Evolutionary conservation across 2,797 vertebrate genomes (phyloP).

Genomic region (Botia kubotai): DNA sequence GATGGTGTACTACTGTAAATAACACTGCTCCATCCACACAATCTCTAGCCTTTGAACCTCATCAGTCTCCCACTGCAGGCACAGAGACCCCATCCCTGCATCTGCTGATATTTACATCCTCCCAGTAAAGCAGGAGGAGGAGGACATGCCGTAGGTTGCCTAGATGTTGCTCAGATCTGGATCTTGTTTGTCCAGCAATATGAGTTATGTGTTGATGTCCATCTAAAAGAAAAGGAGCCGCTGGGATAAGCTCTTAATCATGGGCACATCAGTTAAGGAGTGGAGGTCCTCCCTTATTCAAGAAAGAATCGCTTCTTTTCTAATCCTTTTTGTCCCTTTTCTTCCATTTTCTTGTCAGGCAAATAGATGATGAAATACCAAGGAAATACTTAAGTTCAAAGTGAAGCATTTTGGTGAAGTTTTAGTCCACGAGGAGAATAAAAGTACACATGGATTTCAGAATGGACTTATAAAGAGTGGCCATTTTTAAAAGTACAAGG

Average conservation of each 20-base stretch:
- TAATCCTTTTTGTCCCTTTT: slow-evolving; percentile 9
- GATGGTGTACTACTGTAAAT: slow-evolving; percentile 54
- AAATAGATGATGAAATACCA: slow-evolving; percentile 33
- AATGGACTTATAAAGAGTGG: too few relatives aligned
- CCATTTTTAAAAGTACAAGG: too few relatives aligned
- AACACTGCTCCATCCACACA: slow-evolving; percentile 43
- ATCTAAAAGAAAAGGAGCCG: slow-evolving; percentile 4
- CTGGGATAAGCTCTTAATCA: slow-evolving; percentile 36
- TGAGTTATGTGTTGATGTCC: slow-evolving; percentile 40
- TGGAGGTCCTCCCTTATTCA: slow-evolving; percentile 23
- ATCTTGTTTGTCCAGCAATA: slow-evolving; percentile 36
- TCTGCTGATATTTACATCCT: slow-evolving; percentile 29
- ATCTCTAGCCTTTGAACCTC: slow-evolving; percentile 45
- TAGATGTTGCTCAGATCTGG: slow-evolving; percentile 23
- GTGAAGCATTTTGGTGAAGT: too few relatives aligned
- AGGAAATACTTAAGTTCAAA: slow-evolving; percentile 25
- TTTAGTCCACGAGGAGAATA: too few relatives aligned
- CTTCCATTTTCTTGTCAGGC: neutral
- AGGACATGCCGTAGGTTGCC: slow-evolving; percentile 41
- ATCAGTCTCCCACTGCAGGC: slow-evolving; percentile 31
- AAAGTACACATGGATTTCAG: too few relatives aligned
- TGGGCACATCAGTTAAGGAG: slow-evolving; percentile 10
- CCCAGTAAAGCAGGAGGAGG: slow-evolving; percentile 11
- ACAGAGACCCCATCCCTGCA: slow-evolving; percentile 10
- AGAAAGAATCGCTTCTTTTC: neutral